Conservation (phyloP, 2,888 invertebrate species). For the Agonopterix heracliana region DNA sequence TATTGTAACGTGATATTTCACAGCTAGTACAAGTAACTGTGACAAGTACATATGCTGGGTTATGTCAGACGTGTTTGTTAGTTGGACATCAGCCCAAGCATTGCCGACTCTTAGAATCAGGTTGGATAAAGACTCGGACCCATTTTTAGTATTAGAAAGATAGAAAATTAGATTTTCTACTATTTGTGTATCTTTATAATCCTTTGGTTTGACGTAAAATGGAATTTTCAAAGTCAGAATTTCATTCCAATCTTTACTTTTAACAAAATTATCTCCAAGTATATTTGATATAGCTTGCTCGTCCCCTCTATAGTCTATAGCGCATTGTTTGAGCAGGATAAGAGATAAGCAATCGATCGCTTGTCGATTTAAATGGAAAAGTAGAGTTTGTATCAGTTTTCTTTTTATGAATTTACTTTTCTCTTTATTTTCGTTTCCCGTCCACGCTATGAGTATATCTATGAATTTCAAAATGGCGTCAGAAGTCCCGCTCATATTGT, state of each 20-base stretch:
- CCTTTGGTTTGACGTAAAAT: conserved; percentile 66
- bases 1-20: conserved; percentile 62
- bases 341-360: conserved; percentile 77
- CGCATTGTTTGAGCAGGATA: conserved; percentile 70
- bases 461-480: conserved; percentile 69
- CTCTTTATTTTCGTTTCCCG: conserved; percentile 36
- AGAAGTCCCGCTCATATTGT: conserved; percentile 61
- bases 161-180: conserved; percentile 79
- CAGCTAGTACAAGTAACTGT: conserved; percentile 77
- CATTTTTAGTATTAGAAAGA: conserved; percentile 57
- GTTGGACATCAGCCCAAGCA: conserved; percentile 82
- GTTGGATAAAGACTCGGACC: conserved; percentile 37
- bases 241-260: conserved; percentile 79
- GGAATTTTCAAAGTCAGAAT: conserved; percentile 67
- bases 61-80: conserved; percentile 77
- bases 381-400: conserved; percentile 64
- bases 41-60: conserved; percentile 84
- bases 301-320: conserved; percentile 51
- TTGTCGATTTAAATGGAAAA: conserved; percentile 73
- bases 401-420: conserved; percentile 48
- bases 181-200: conserved; percentile 72
- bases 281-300: conserved; percentile 61
- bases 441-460: conserved; percentile 73
- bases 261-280: conserved; percentile 67
- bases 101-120: conserved; percentile 74